These are phyloP conservation scores for Pachyuromys duprasi DNA, from an alignment of 2,797 vertebrate species.

Conservation along the genomic window DNA sequence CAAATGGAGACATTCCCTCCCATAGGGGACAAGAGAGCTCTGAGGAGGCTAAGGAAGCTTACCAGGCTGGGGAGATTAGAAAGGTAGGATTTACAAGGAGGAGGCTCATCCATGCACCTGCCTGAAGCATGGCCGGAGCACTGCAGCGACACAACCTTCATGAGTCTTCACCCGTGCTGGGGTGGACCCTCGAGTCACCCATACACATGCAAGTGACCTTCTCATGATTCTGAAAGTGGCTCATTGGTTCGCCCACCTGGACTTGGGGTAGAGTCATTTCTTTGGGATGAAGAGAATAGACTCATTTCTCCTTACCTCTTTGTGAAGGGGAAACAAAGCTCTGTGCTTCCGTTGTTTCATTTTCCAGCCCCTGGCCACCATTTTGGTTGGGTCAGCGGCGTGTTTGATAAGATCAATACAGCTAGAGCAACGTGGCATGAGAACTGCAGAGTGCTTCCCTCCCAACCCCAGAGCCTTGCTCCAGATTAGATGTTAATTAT, in stretches of 20 bases:
- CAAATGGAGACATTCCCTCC: neutral
- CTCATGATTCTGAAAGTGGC: neutral
- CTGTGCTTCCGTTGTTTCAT: neutral
- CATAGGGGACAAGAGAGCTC: neutral
- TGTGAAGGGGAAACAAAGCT: neutral
- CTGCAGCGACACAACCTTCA: neutral
- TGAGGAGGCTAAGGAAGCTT: neutral
- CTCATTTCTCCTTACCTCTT: neutral
- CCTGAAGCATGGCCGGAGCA: neutral
- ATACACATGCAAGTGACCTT: neutral
- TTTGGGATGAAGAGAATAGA: neutral
- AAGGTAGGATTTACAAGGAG: neutral
- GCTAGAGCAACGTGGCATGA: neutral
- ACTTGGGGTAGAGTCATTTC: neutral
- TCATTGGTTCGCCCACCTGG: neutral
- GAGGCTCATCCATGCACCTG: neutral
- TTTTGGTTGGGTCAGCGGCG: conserved; percentile 25
- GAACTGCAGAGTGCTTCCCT: neutral
- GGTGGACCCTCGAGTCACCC: neutral
- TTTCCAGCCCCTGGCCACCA: neutral
- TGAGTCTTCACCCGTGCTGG: neutral
- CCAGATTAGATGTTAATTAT: neutral
- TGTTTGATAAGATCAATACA: neutral
- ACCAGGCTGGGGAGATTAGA: neutral
- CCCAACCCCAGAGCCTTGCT: no score